Conservation (phyloP, 2,797 vertebrate species). For the Micrastur ruficollis region DNA sequence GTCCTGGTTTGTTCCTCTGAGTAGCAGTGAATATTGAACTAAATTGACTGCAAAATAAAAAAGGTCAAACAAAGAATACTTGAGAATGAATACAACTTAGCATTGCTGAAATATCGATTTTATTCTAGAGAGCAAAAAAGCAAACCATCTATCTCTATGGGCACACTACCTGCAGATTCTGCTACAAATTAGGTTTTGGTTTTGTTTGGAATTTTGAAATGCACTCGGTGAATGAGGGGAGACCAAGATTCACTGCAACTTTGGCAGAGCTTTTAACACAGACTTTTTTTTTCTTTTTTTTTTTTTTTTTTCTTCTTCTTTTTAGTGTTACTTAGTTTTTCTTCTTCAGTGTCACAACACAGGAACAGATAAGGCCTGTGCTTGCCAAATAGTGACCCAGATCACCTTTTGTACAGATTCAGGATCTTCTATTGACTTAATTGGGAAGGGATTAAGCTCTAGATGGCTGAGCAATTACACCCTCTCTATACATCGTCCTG, state of each 20-base stretch:
- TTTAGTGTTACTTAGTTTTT: background rate
- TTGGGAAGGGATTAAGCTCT: background rate
- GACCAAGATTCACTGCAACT: background rate
- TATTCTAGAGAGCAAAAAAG: background rate
- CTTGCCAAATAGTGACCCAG: background rate
- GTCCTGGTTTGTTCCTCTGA: background rate
- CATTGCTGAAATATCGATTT: fast-evolving
- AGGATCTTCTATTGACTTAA: background rate
- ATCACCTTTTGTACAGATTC: background rate
- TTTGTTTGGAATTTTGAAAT: background rate
- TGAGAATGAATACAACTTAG: background rate
- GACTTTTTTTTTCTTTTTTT: background rate
- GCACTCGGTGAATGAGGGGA: background rate
- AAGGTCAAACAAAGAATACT: background rate
- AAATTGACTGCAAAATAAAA: background rate
- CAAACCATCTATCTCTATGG: background rate
- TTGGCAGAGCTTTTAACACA: background rate
- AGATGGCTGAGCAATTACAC: background rate
- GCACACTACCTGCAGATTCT: background rate
- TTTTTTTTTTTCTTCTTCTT: background rate
- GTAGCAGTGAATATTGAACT: background rate
- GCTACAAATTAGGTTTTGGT: background rate
- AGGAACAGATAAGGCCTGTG: background rate
- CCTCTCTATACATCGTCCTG: background rate
- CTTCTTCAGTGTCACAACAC: background rate